Evolutionary conservation across 2,888 invertebrate genomes (phyloP), one percentile per base, ranked within the genome.

Genomic region (Eristalinus aeneus): DNA sequence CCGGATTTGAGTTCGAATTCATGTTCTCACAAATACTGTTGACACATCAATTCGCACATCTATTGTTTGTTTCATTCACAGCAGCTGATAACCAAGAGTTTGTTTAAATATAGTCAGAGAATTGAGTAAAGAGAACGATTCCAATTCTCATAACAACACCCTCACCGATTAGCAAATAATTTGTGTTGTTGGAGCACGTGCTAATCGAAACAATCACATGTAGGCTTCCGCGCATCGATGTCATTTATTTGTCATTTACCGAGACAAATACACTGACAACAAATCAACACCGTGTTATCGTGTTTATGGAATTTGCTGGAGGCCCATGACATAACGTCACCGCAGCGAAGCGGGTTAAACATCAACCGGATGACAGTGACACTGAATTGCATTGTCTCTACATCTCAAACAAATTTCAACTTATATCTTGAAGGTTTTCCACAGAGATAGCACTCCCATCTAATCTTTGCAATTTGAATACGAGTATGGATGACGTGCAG

Each of bases 1-100:
- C 72, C 60, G n/a, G n/a, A 63, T 39, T 39, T 71, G 16, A 11
- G 39, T 60, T 27, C 58, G 9, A 36, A 27, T 65, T 60, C 54
- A 16, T 39, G n/a, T 39, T 9, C 16, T 46, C 46, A 46, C 46
- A 46, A 46, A 46, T 16, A 46, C 16, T 46, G 16, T 46, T 46
- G 46, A 46, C 46, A 46, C 16, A 46, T 46, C 46, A 46, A 46
- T 46, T 46, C 46, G 16, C 46, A 16, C n/a, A 46, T 46, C 46
- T 6, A 16, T 46, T 46, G 46, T 46, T 16, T 6, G 8, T 16
- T 46, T 6, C 16, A 16, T 6, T 46, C 46, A 16, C 16, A 8
- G 16, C 6, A 16, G 16, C 46, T 16, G 46, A 46, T 46, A 46
- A 16, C 46, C 46, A 46, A 46, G 46, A 46, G 46, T 16, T 46